Evolutionary conservation across 2,113 vertebrate genomes (phyloP), one percentile per base, ranked within the genome.

Genomic region (Eolophus roseicapilla): DNA sequence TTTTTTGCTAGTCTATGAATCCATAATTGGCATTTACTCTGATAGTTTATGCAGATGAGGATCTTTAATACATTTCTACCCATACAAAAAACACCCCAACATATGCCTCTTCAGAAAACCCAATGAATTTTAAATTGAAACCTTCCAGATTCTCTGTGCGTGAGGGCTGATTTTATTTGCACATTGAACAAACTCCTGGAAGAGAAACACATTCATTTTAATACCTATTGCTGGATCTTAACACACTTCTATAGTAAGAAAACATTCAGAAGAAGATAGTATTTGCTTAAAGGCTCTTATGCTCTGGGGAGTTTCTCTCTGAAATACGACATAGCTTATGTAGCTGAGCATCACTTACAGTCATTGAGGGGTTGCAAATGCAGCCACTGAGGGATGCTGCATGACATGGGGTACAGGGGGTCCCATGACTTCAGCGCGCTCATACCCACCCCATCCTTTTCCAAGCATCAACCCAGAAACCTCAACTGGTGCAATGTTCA

Each of bases 121-220:
- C 64, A 90, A 86, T 55, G 82, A 90, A 88, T 93, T 94, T 88
- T 71, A 90, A 93, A 75, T 78, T 43, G 8, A 92, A 96, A 64
- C 50, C 33, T 83, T 84, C 60, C 73, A 90, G 64, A 78, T 64
- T 71, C 90, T 88, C 78, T 78, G n/a, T 70, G 60, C 43, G 29
- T 11, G 21, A 83, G 41, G 60, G 79, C 39, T 75, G 82, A 81
- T 75, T 95, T 96, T 78, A 75, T 94, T 90, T 78, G 71, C 47
- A 63, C 78, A 28, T 33, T 86, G 78, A 86, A 81, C 52, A 84
- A 92, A 89, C 87, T 82, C 86, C 70, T 87, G 87, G 77, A 93
- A 89, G 53, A 91, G 81, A 76, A 94, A 79, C 33, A 71, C 52
- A 73, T 69, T 91, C n/a, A 85, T 93, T 95, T 89, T 73, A 91